These are phyloP conservation scores for Eulithis prunata DNA, from an alignment of 2,888 invertebrate genomes.

Conservation along the genomic window DNA sequence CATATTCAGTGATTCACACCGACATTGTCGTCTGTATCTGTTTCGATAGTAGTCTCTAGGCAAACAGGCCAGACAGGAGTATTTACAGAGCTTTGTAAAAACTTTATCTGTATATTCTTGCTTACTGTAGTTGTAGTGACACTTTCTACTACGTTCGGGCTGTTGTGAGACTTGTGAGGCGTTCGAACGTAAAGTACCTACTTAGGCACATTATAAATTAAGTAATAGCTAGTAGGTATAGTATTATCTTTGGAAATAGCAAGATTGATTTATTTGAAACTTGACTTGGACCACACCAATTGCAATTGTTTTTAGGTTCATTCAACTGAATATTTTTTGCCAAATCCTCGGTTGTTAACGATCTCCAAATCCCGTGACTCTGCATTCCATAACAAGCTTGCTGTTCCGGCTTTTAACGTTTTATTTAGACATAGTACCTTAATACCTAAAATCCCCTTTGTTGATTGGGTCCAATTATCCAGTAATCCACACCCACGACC, in stretches of 20 bases:
- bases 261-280: no score
- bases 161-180: no score
- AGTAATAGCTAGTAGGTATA: no score
- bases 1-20: slow-evolving; percentile 65
- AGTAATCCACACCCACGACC: slow-evolving; percentile 60
- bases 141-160: no score
- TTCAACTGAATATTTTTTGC: slow-evolving; percentile 8
- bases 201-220: no score
- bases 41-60: slow-evolving; percentile 17
- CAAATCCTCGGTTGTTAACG: slow-evolving; percentile 19
- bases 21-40: slow-evolving; percentile 50
- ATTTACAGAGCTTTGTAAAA: neutral
- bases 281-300: neutral
- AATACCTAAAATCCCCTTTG: slow-evolving; percentile 55
- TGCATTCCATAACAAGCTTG: slow-evolving; percentile 27
- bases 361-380: slow-evolving; percentile 29
- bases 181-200: no score
- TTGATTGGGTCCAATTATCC: slow-evolving; percentile 57
- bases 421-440: slow-evolving; percentile 41
- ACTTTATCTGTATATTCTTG: no score
- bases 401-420: slow-evolving; percentile 40
- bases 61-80: neutral
- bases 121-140: no score
- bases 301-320: neutral
- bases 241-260: no score